Percentiles rank a stretch among this genome's conserved stretches.
These are phyloP conservation scores for Taurulus bubalis DNA, from an alignment of 2,113 vertebrate species.

Conservation along the genomic window DNA sequence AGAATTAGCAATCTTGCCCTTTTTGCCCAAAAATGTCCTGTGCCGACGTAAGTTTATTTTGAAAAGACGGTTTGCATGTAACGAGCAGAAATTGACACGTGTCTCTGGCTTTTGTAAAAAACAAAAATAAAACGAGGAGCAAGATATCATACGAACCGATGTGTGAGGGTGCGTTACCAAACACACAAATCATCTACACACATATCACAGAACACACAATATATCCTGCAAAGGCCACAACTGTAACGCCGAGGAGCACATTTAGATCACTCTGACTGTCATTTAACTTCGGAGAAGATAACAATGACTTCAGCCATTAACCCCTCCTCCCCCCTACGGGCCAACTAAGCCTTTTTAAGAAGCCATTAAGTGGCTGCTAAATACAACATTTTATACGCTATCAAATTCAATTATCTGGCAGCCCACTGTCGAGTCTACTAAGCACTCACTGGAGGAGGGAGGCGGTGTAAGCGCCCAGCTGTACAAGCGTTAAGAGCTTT, in stretches of 20 bases:
- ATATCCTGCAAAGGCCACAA: neutral
- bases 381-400: conserved; percentile 36
- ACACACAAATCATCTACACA: neutral
- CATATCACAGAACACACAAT: neutral
- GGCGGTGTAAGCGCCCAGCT: conserved; percentile 6
- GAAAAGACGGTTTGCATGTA: too few species aligned
- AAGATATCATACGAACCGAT: too few species aligned
- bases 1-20: neutral
- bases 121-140: too few species aligned
- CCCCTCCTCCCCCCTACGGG: conserved; percentile 23
- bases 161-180: too few species aligned
- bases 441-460: conserved; percentile 25
- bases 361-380: conserved; percentile 20
- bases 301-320: conserved; percentile 10
- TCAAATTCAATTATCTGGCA: conserved; percentile 57
- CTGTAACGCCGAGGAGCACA: neutral
- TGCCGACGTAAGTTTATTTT: too few species aligned
- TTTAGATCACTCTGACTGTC: conserved; percentile 1
- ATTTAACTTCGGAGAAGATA: neutral
- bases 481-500: conserved; percentile 28
- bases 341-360: conserved; percentile 18
- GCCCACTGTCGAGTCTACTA: conserved; percentile 53
- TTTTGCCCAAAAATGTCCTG: neutral
- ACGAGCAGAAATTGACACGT: too few species aligned
- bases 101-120: too few species aligned